A percentile compares a stretch with the other conserved stretches of the same genome.
phyloP scores from a whole-genome alignment of 2,888 invertebrate genomes.

The Zhuqinia jingwanae region DNA sequence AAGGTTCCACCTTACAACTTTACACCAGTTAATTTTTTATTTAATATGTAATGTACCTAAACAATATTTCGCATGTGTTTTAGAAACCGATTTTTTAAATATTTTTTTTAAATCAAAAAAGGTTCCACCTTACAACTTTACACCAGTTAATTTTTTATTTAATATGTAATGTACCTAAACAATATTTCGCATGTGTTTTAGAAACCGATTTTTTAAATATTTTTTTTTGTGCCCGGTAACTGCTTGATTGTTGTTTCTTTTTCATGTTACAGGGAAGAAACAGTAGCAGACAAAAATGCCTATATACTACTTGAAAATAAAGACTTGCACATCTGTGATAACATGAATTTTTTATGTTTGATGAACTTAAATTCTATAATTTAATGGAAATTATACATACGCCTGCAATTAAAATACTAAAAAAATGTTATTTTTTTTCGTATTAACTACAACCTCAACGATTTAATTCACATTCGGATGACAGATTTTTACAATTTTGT shows the following conservation, averaged over 20 bases:
- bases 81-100: not conserved
- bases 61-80: constrained; percentile 43
- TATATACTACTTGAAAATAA: constrained; percentile 40
- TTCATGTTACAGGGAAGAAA: constrained; percentile 22
- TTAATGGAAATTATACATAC: not conserved
- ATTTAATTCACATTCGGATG: not conserved
- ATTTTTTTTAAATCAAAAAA: no score
- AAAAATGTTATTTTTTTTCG: no score
- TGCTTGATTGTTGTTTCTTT: not conserved
- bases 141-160: no score
- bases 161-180: no score
- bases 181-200: constrained; percentile 41
- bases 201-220: constrained; percentile 3
- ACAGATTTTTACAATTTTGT: not conserved
- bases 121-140: no score
- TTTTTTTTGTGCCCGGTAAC: not conserved
- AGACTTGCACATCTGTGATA: constrained; percentile 56
- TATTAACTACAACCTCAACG: not conserved
- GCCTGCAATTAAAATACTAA: not conserved
- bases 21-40: no score
- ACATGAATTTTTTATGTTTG: constrained; percentile 61
- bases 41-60: no score
- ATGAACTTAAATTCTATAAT: constrained; percentile 30
- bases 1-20: no score
- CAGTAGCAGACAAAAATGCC: constrained; percentile 15